A percentile compares a stretch with the other conserved stretches of the same genome.
Conservation (phyloP, 2,888 invertebrate genomes). For the Notodonta dromedarius region DNA sequence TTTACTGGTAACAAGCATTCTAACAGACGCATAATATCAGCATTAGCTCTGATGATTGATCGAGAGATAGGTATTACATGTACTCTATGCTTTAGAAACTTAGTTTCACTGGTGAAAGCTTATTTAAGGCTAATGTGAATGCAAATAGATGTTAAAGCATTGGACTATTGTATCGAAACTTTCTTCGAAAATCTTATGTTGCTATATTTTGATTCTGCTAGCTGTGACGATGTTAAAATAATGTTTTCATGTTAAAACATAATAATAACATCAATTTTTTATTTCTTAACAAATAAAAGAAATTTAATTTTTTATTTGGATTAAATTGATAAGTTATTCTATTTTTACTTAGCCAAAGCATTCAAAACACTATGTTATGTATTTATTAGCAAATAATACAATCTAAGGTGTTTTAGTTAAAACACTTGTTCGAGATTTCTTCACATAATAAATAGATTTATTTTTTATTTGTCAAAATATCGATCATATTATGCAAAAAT, state of each 20-base stretch:
- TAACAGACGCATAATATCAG: background rate
- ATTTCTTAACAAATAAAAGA: too few species aligned
- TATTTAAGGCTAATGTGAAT: background rate
- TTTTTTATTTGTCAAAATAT: background rate
- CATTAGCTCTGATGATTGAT: constrained; percentile 3
- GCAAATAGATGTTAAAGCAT: constrained; percentile 1
- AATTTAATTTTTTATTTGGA: too few species aligned
- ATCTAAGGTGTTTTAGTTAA: too few species aligned
- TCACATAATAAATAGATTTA: background rate
- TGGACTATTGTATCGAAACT: background rate
- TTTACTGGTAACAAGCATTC: background rate
- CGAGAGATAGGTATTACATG: background rate
- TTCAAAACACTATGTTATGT: too few species aligned
- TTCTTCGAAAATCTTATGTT: background rate
- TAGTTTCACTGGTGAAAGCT: constrained; percentile 3
- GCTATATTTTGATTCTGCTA: too few species aligned
- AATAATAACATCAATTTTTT: too few species aligned
- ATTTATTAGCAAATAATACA: too few species aligned
- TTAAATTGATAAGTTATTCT: too few species aligned
- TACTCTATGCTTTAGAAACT: background rate
- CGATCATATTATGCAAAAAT: background rate
- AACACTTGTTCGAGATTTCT: too few species aligned
- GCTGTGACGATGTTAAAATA: too few species aligned
- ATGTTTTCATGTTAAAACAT: too few species aligned
- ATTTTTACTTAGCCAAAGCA: too few species aligned